Conservation (phyloP, 2,888 invertebrate species). For the Escarpia spicata region DNA sequence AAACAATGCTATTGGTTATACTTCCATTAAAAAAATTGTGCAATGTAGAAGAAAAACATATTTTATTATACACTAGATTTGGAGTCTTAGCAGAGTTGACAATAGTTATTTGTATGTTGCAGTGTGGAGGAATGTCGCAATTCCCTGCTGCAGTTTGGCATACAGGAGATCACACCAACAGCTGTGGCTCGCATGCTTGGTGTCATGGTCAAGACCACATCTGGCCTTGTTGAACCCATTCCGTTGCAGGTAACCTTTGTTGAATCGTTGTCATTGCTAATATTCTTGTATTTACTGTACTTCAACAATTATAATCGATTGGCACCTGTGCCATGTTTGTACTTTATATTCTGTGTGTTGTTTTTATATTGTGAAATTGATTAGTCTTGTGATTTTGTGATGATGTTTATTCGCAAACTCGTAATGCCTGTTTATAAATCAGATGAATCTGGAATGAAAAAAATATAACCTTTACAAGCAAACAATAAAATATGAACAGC, state of each 20-base stretch:
- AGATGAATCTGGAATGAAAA: neutral
- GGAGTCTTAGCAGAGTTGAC: neutral
- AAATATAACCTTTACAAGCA: neutral
- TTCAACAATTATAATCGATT: neutral
- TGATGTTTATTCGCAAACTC: neutral
- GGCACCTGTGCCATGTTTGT: neutral
- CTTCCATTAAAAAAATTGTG: neutral
- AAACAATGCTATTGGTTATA: neutral
- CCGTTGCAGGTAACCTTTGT: slow-evolving; percentile 46
- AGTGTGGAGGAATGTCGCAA: slow-evolving; percentile 71
- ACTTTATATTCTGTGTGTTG: neutral
- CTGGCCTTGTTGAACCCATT: slow-evolving; percentile 71
- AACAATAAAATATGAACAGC: neutral
- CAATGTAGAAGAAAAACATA: neutral
- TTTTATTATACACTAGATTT: neutral
- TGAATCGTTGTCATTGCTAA: neutral
- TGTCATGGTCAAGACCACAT: slow-evolving; percentile 68
- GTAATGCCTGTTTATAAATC: neutral
- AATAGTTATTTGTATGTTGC: neutral
- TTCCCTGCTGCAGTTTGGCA: slow-evolving; percentile 81
- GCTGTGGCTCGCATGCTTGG: slow-evolving; percentile 78
- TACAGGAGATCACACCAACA: slow-evolving; percentile 80
- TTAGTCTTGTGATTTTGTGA: neutral
- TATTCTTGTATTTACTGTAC: neutral
- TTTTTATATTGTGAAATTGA: neutral